Evolutionary conservation across 2,797 vertebrate genomes (phyloP).

Genomic region (Chelon labrosus): DNA sequence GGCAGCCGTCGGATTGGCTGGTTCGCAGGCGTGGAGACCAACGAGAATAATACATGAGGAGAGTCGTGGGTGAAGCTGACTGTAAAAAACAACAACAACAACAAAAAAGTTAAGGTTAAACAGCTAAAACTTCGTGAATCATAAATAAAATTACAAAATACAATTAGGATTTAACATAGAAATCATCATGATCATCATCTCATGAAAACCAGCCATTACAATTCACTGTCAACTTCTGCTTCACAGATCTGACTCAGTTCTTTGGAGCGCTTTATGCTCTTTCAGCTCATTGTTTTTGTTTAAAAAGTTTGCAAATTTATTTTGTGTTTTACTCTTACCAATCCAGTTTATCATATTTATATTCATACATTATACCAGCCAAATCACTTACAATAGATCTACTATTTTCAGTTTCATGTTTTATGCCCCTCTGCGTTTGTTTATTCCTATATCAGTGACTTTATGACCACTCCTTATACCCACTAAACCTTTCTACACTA

Average conservation of each 20-base stretch:
- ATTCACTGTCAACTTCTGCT: neutral
- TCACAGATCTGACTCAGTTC: neutral
- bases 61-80: conserved; percentile 16
- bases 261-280: neutral
- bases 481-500: no score
- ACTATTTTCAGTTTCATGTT: no score
- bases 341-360: neutral
- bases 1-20: conserved; percentile 23
- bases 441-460: no score
- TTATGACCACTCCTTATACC: no score
- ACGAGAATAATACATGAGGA: conserved; percentile 42
- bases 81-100: conserved; percentile 7
- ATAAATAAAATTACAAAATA: conserved; percentile 12
- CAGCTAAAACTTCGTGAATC: conserved; percentile 25
- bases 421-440: no score
- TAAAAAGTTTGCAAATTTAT: no score
- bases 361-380: no score
- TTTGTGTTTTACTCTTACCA: neutral
- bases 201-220: neutral
- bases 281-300: conserved; percentile 3
- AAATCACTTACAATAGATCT: no score
- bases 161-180: no score
- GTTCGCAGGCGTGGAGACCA: conserved; percentile 10
- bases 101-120: conserved; percentile 5
- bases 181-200: no score